Conservation (phyloP, 1,140 invertebrate species). For the Lepidurus packardi region DNA sequence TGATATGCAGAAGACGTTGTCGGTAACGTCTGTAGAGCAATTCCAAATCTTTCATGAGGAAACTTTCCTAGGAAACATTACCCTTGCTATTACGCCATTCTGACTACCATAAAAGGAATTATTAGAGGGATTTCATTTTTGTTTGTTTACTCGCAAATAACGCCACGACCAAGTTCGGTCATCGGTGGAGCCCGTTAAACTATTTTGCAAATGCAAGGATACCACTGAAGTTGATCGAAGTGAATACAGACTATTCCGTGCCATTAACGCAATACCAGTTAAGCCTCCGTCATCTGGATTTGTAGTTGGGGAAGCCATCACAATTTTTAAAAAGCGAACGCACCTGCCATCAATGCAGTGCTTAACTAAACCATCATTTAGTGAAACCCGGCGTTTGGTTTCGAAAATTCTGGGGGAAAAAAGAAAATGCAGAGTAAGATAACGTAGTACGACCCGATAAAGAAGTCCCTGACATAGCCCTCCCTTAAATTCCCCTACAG, state of each 20-base stretch:
- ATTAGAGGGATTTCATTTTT: slow-evolving; percentile 14
- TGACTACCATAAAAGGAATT: slow-evolving; percentile 9
- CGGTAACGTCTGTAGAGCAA: slow-evolving; percentile 65
- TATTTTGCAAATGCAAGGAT: slow-evolving; percentile 33
- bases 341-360: not conserved
- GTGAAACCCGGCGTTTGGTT: not conserved
- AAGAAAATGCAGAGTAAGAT: not conserved
- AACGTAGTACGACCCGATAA: not conserved
- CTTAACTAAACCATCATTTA: not conserved
- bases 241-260: slow-evolving; percentile 36
- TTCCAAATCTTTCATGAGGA: slow-evolving; percentile 64
- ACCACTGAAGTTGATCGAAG: slow-evolving; percentile 35
- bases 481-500: not conserved
- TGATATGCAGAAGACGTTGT: slow-evolving; percentile 65
- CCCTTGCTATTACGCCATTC: not conserved
- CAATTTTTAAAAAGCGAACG: not conserved
- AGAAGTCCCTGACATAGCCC: not conserved
- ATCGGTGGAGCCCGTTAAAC: slow-evolving; percentile 35
- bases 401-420: not conserved
- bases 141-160: slow-evolving; percentile 40
- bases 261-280: slow-evolving; percentile 42
- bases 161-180: slow-evolving; percentile 42
- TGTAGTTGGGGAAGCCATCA: not conserved
- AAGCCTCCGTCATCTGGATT: slow-evolving; percentile 33
- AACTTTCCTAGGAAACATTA: slow-evolving; percentile 58